Evolutionary conservation across 2,797 vertebrate species (phyloP).

Genomic region (Melanotaenia nigrans): DNA sequence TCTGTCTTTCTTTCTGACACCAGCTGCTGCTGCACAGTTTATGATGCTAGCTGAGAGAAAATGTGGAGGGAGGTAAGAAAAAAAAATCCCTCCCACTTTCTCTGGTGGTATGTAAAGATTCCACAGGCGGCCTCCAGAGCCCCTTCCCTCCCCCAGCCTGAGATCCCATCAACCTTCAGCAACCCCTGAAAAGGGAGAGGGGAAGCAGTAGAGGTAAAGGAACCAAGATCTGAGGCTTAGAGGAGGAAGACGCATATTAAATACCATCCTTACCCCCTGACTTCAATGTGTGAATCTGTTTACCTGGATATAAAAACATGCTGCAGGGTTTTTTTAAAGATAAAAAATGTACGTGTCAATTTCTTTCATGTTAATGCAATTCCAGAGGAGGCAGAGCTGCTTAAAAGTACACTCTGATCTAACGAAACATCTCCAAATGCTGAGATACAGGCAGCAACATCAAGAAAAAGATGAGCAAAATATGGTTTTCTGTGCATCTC

Average conservation of each 20-base stretch:
- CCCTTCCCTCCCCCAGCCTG: conserved; percentile 55
- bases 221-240: conserved; percentile 36
- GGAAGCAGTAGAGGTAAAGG: conserved; percentile 36
- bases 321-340: conserved; percentile 36
- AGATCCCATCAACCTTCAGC: conserved; percentile 55
- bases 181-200: conserved; percentile 34
- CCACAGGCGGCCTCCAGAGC: conserved; percentile 64
- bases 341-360: conserved; percentile 35
- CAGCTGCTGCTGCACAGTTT: conserved; percentile 73
- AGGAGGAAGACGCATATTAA: conserved; percentile 51
- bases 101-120: conserved; percentile 73
- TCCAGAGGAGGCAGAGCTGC: conserved; percentile 32
- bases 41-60: conserved; percentile 58
- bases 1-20: conserved; percentile 57
- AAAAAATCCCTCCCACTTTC: conserved; percentile 66
- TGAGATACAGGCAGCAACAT: background rate
- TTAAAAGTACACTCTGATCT: conserved; percentile 40
- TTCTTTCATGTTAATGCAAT: conserved; percentile 41
- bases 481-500: conserved; percentile 26
- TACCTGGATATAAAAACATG: conserved; percentile 26
- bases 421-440: conserved; percentile 32
- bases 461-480: conserved; percentile 23
- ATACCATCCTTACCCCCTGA: conserved; percentile 37
- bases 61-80: conserved; percentile 11
- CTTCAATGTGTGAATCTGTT: conserved; percentile 24